Base-by-base conservation (phyloP, 2,113 vertebrate genomes). In the Tricholaema leucomelas region DNA sequence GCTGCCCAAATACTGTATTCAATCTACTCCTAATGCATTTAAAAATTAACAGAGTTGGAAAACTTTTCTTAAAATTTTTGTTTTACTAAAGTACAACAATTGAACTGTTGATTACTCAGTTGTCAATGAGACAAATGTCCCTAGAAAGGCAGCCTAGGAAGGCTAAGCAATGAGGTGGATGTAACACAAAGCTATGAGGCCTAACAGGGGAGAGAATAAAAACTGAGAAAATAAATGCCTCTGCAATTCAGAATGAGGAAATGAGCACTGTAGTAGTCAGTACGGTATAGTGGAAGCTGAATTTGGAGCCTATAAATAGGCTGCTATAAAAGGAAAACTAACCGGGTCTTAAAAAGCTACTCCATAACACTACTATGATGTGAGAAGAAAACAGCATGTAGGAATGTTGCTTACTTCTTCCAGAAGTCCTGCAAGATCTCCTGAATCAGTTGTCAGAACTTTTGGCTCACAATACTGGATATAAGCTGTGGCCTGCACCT, bases 231-330 rank as follows among this genome's bases (percentile, higher is more conserved):
- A 94, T 21, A 88, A 85, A 76, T 67, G 27, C 23, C 35, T 52
- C 38, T 20, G 6, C 75, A 67, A 60, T 87, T 87, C 81, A 81
- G 79, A 94, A 94, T 82, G 75, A 92, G 87, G 89, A 93, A 95
- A 81, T 77, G 61, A 95, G 75, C 48, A 58, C 52, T 74, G 6
- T 48, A 71, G 75, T 91, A 80, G 85, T 91, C 69, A 61, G 75
- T 85, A 71, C 65, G 48, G 71, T 33, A n/a, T 72, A 66, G 60
- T 95, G 87, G 67, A 91, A 93, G 78, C 78, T 93, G 86, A 76
- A 82, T 66, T 81, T 66, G 59, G 52, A 89, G 64, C 55, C 18
- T 94, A 64, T 82, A 89, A 89, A 91, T 82, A 91, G 87, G 38
- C 54, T 85, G 48, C 79, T 94, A 44, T 92, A 66, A 95, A 91